A percentile compares a stretch with the other conserved stretches of the same genome.
These are phyloP conservation scores for Rhinolophus ferrumequinum DNA, from an alignment of 2,113 vertebrate species.

Conservation along the genomic window DNA sequence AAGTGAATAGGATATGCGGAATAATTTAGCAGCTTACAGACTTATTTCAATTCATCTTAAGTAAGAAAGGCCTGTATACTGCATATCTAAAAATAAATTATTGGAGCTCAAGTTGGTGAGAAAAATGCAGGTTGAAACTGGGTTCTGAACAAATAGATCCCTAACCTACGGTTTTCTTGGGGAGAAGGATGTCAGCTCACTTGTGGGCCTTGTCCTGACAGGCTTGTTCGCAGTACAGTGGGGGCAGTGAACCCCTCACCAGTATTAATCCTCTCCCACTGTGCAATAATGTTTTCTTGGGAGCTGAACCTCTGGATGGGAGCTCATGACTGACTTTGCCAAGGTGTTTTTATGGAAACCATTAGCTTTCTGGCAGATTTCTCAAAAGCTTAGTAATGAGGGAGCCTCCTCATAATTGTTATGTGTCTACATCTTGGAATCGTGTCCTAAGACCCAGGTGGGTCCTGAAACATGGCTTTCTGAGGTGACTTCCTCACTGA, in stretches of 20 bases:
- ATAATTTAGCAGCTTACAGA: not conserved
- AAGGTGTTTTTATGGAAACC: slow-evolving; percentile 69
- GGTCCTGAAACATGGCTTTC: slow-evolving; percentile 5
- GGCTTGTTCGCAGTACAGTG: no score
- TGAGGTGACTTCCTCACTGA: slow-evolving; percentile 4
- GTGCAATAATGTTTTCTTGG: not conserved
- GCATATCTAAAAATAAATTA: not conserved
- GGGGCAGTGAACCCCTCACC: not conserved
- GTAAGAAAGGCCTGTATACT: not conserved
- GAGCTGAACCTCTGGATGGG: slow-evolving; percentile 38
- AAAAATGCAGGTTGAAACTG: not conserved
- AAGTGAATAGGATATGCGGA: not conserved
- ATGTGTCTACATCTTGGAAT: not conserved
- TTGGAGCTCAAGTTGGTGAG: not conserved
- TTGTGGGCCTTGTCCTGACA: not conserved
- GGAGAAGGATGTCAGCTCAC: not conserved
- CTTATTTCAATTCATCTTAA: not conserved
- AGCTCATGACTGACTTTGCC: slow-evolving; percentile 3
- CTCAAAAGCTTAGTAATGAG: slow-evolving; percentile 53
- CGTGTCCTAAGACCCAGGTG: not conserved
- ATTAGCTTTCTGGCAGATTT: slow-evolving; percentile 40
- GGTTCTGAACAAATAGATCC: not conserved
- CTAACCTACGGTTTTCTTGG: not conserved
- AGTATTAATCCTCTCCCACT: not conserved
- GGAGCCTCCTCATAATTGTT: not conserved